Conservation (phyloP, 1,140 invertebrate species). For the Brachionus koreanus region DNA sequence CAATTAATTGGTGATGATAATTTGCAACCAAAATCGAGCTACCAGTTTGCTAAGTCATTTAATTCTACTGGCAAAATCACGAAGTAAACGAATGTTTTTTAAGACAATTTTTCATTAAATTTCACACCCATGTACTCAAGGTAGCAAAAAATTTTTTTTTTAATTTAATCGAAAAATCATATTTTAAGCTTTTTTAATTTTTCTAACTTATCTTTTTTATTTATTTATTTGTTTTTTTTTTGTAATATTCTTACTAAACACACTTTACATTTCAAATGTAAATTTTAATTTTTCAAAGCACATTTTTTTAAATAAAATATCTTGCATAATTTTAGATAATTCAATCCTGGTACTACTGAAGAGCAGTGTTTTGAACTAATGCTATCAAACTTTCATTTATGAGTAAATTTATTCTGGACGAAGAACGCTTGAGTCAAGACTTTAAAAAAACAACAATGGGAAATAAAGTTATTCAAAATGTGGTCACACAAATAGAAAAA, state of each 20-base stretch:
- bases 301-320: too few relatives aligned
- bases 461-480: conserved; percentile 31
- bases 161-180: not conserved
- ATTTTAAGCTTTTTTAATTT: too few relatives aligned
- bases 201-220: too few relatives aligned
- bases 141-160: not conserved
- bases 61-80: not conserved
- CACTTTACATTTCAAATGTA: too few relatives aligned
- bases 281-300: too few relatives aligned
- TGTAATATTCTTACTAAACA: too few relatives aligned
- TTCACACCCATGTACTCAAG: not conserved
- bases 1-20: too few relatives aligned
- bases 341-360: not conserved
- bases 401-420: not conserved
- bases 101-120: not conserved
- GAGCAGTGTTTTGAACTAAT: not conserved
- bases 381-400: not conserved
- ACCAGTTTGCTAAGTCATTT: too few relatives aligned
- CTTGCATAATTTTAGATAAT: not conserved
- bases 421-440: not conserved
- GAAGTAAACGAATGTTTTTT: not conserved
- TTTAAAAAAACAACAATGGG: not conserved
- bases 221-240: too few relatives aligned
- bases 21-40: too few relatives aligned
- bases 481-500: conserved; percentile 20